Evolutionary conservation across 2,797 vertebrate species (phyloP).

Genomic region (Ambastaia sidthimunki): DNA sequence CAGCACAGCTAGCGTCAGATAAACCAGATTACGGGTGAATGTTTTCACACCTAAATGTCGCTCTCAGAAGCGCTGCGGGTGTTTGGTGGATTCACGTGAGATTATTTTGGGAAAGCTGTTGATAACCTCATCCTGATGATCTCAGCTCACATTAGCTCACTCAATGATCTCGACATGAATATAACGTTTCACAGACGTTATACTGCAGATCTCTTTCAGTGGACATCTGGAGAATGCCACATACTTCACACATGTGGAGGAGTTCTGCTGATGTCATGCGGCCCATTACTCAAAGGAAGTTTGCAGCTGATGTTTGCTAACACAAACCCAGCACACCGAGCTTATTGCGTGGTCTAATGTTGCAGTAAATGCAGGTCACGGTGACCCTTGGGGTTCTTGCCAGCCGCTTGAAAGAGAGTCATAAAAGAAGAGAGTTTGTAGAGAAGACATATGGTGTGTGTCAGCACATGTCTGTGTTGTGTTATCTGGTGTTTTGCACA

Average conservation of each 20-base stretch:
- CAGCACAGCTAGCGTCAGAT: too few species aligned
- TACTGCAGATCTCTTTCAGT: slow-evolving; percentile 66
- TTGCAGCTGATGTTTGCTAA: slow-evolving; percentile 57
- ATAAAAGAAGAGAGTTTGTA: slow-evolving; percentile 10
- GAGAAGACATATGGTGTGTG: slow-evolving; percentile 37
- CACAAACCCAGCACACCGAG: slow-evolving; percentile 32
- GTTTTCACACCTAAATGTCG: too few species aligned
- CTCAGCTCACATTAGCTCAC: slow-evolving; percentile 63
- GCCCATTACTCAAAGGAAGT: slow-evolving; percentile 55
- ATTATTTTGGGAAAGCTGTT: neutral
- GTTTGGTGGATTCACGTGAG: too few species aligned
- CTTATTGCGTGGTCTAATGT: slow-evolving; percentile 50
- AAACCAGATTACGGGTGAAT: too few species aligned
- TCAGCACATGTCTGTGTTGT: slow-evolving; percentile 19
- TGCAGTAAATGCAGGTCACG: slow-evolving; percentile 45
- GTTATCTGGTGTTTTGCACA: slow-evolving; percentile 36
- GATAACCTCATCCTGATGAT: slow-evolving; percentile 66
- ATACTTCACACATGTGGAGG: slow-evolving; percentile 69
- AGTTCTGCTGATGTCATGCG: slow-evolving; percentile 66
- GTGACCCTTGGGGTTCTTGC: slow-evolving; percentile 39
- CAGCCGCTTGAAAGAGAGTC: slow-evolving; percentile 26
- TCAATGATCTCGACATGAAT: slow-evolving; percentile 71
- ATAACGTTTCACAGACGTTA: slow-evolving; percentile 68
- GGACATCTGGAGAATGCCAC: slow-evolving; percentile 70
- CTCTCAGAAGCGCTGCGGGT: too few species aligned